Evolutionary conservation across 1,140 invertebrate species (phyloP).

Genomic region (Zaprionus capensis): DNA sequence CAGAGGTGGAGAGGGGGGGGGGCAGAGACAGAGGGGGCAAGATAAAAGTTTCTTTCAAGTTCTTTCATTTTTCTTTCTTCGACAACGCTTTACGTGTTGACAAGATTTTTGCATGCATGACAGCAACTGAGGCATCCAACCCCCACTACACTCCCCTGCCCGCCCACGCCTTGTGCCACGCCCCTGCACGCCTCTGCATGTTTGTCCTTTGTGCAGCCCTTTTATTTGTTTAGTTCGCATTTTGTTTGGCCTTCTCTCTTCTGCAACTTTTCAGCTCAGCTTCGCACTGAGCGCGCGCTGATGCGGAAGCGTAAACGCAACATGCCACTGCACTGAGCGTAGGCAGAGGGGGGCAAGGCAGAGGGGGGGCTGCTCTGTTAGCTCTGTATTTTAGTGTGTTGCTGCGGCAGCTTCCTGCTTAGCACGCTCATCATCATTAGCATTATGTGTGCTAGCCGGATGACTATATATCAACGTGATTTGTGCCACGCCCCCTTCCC

Average conservation of each 20-base stretch:
- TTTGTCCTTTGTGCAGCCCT: slow-evolving; percentile 26
- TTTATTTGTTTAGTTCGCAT: slow-evolving; percentile 71
- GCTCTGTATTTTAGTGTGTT: neutral
- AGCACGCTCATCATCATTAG: slow-evolving; percentile 30
- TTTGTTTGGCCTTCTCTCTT: slow-evolving; percentile 39
- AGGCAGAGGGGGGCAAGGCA: neutral
- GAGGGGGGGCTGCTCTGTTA: neutral
- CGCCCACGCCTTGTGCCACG: neutral
- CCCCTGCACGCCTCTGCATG: slow-evolving; percentile 7
- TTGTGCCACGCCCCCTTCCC: slow-evolving; percentile 13
- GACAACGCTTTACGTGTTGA: slow-evolving; percentile 45
- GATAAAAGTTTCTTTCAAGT: slow-evolving; percentile 7
- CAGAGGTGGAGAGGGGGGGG: no score
- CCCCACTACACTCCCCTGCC: neutral
- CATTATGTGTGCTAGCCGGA: slow-evolving; percentile 20
- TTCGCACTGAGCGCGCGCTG: slow-evolving; percentile 38
- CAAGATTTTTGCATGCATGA: slow-evolving; percentile 65
- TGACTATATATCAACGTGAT: slow-evolving; percentile 30
- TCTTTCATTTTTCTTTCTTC: slow-evolving; percentile 25
- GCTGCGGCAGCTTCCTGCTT: slow-evolving; percentile 2
- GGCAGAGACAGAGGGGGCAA: neutral
- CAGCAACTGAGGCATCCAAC: slow-evolving; percentile 35
- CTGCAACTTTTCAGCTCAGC: slow-evolving; percentile 29
- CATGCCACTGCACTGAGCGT: slow-evolving; percentile 6
- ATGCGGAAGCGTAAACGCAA: slow-evolving; percentile 60